Conservation (phyloP, 2,113 vertebrate species). For the Falcunculus frontatus region DNA sequence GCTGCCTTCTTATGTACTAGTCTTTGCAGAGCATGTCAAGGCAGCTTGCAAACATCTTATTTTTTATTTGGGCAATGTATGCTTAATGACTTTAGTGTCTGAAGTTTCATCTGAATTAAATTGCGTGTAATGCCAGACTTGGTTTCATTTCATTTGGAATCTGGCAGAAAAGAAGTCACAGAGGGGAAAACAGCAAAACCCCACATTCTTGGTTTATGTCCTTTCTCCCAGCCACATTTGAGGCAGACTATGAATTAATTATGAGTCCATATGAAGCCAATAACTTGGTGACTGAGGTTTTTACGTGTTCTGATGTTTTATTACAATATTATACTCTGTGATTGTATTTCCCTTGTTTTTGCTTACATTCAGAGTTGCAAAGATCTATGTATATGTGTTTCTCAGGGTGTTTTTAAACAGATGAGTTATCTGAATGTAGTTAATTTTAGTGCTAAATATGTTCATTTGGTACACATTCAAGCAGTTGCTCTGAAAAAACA, state of each 20-base stretch:
- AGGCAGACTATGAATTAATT: slow-evolving; percentile 66
- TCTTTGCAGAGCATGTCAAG: slow-evolving; percentile 48
- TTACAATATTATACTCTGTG: not conserved
- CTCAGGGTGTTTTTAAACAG: not conserved
- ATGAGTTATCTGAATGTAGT: not conserved
- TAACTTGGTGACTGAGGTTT: slow-evolving; percentile 26
- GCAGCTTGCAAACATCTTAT: slow-evolving; percentile 58
- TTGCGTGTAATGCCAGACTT: slow-evolving; percentile 50
- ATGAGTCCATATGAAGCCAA: slow-evolving; percentile 45
- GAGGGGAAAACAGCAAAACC: slow-evolving; percentile 19
- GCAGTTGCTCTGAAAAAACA: not conserved
- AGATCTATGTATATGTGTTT: not conserved
- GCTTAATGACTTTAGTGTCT: slow-evolving; percentile 45
- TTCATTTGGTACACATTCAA: not conserved
- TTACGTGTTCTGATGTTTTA: slow-evolving; percentile 44
- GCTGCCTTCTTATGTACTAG: slow-evolving; percentile 13
- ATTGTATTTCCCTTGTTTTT: not conserved
- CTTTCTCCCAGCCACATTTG: slow-evolving; percentile 8
- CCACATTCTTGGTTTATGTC: slow-evolving; percentile 37
- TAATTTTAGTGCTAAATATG: not conserved
- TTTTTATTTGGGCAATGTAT: slow-evolving; percentile 70
- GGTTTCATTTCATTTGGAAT: slow-evolving; percentile 64
- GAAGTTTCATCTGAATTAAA: slow-evolving; percentile 60
- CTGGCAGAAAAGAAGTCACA: slow-evolving; percentile 46
- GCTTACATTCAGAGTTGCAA: not conserved